phyloP scores from a whole-genome alignment of 2,113 vertebrate species.

The Pachyramphus minor region DNA sequence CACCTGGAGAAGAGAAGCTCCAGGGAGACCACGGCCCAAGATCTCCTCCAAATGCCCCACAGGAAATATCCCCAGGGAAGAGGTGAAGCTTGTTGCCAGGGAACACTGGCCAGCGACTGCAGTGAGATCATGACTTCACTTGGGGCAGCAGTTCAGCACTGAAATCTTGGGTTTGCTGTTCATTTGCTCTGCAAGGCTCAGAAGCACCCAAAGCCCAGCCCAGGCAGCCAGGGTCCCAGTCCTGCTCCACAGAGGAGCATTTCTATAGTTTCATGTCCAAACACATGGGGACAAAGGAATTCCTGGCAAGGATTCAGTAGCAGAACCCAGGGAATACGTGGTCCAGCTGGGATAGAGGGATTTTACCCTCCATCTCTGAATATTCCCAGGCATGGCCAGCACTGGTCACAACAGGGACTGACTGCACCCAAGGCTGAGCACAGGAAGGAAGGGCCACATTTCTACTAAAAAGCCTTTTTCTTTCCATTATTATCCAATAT shows the following conservation, averaged over 20 bases:
- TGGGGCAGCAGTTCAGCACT: neutral
- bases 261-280: rapidly evolving
- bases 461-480: neutral
- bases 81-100: neutral
- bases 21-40: neutral
- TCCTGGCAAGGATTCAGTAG: neutral
- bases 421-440: neutral
- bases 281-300: rapidly evolving
- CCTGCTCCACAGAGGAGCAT: rapidly evolving
- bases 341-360: neutral
- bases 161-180: neutral
- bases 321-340: rapidly evolving
- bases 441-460: neutral
- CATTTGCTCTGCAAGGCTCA: neutral
- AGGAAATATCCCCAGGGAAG: neutral
- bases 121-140: neutral
- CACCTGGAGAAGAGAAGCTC: too few relatives aligned
- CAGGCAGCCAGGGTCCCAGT: neutral
- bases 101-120: neutral
- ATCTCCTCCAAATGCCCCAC: neutral
- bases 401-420: neutral
- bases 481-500: neutral
- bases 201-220: rapidly evolving
- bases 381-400: neutral
- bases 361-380: neutral